Conservation (phyloP, 1,140 invertebrate genomes). For the Neodiprion fabricii region DNA sequence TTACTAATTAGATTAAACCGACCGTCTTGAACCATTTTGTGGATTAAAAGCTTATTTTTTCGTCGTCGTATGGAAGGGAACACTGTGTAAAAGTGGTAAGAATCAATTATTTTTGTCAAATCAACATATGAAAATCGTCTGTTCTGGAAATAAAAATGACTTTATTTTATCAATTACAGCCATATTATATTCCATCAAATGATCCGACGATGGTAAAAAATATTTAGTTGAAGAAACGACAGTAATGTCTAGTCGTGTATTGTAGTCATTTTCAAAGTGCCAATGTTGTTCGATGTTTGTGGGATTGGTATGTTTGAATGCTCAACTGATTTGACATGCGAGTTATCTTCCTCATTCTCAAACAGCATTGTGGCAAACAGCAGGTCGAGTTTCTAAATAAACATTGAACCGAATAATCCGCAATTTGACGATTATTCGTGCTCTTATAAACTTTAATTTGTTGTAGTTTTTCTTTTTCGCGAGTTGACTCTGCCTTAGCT, state of each 20-base stretch:
- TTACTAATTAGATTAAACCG: background rate
- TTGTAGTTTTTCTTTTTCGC: conserved; percentile 7
- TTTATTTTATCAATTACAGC: background rate
- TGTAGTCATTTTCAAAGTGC: conserved; percentile 37
- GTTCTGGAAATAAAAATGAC: background rate
- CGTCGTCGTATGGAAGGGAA: background rate
- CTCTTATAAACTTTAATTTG: conserved; percentile 17
- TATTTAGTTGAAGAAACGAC: too few relatives aligned
- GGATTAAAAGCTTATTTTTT: background rate
- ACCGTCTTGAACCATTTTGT: background rate
- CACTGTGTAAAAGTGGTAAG: too few relatives aligned
- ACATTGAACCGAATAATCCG: conserved; percentile 29
- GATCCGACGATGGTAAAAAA: too few relatives aligned
- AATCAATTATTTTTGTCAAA: background rate
- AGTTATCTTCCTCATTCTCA: conserved; percentile 28
- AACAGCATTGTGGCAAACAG: conserved; percentile 9
- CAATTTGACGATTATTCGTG: conserved; percentile 17
- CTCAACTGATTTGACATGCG: background rate
- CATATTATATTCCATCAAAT: background rate
- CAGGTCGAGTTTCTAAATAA: background rate
- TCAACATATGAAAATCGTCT: background rate
- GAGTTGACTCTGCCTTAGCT: background rate
- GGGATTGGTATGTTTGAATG: conserved; percentile 21
- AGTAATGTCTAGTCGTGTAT: background rate
- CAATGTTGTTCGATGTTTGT: conserved; percentile 41